Percentiles rank a stretch among this genome's conserved stretches.
Conservation (phyloP, 2,113 vertebrate genomes). For the Pyrgilauda ruficollis region DNA sequence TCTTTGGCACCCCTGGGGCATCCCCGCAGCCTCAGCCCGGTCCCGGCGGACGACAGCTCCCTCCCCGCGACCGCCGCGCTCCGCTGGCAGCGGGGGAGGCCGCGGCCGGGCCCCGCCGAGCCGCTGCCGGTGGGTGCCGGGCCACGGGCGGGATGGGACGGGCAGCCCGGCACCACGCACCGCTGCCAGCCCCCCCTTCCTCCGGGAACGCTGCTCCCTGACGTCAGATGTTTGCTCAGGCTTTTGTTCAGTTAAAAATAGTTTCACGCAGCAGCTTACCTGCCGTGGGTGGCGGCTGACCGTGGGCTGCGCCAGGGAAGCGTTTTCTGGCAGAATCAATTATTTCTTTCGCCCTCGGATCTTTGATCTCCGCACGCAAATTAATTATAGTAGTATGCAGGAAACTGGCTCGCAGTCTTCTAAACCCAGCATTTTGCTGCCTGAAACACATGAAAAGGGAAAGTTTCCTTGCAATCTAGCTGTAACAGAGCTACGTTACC, state of each 20-base stretch:
- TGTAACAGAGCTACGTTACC: not conserved
- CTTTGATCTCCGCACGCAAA: not conserved
- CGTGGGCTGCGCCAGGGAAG: not conserved
- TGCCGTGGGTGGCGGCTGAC: not conserved
- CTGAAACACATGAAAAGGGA: not conserved
- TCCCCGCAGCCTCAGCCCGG: not conserved
- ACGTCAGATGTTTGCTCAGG: not conserved
- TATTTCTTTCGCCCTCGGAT: not conserved
- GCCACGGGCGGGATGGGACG: not conserved
- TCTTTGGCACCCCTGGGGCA: not conserved
- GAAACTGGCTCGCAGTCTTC: not conserved
- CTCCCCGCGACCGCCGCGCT: not conserved
- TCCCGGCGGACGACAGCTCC: not conserved
- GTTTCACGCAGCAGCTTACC: slow-evolving; percentile 27
- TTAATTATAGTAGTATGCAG: not conserved
- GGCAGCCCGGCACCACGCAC: not conserved
- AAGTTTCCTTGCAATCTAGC: slow-evolving; percentile 21
- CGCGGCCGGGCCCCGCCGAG: not conserved
- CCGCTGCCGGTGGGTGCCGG: not conserved
- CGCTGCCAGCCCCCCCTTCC: not conserved
- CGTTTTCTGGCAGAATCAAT: not conserved
- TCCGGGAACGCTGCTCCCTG: not conserved
- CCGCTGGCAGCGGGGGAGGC: not conserved
- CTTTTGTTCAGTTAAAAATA: slow-evolving; percentile 53
- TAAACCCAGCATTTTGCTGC: not conserved